phyloP scores from a whole-genome alignment of 64 coral and sea anemone species.

The Stylophora pistillata region DNA sequence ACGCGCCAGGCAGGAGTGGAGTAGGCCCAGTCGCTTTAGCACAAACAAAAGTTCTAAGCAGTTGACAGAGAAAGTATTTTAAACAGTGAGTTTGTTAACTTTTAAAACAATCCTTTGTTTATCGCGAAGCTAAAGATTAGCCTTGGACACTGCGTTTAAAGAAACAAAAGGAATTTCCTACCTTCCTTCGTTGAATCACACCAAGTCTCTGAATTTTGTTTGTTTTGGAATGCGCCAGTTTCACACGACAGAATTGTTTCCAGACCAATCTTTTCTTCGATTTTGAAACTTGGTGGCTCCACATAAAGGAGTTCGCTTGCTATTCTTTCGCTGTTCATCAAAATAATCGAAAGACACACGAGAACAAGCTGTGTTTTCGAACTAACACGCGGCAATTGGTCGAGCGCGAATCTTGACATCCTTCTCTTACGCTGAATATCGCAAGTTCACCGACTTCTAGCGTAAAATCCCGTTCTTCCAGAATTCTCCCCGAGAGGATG shows the following conservation, averaged over 20 bases:
- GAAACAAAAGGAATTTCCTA: constrained; percentile 2
- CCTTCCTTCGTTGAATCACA: constrained; percentile 7
- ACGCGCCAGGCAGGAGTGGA: no score
- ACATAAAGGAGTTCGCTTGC: not conserved
- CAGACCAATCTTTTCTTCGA: constrained; percentile 2
- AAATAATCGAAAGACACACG: constrained; percentile 8
- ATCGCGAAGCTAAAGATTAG: not conserved
- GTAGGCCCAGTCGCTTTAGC: not conserved
- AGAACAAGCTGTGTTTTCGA: not conserved
- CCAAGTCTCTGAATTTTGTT: not conserved
- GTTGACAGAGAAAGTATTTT: not conserved
- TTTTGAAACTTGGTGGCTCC: constrained; percentile 11
- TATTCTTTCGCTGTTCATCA: not conserved
- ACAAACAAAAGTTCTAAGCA: not conserved
- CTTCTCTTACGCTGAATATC: not conserved
- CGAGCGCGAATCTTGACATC: not conserved
- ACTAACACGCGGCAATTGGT: not conserved
- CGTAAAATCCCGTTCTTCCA: not conserved
- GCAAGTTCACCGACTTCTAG: not conserved
- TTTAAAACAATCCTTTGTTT: not conserved
- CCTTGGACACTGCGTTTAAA: not conserved
- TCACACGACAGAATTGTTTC: constrained; percentile 13
- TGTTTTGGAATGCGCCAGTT: not conserved
- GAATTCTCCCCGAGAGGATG: not conserved
- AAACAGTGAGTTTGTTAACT: not conserved